phyloP scores from a whole-genome alignment of 1,140 invertebrate species.

The Trichonephila clavata region DNA sequence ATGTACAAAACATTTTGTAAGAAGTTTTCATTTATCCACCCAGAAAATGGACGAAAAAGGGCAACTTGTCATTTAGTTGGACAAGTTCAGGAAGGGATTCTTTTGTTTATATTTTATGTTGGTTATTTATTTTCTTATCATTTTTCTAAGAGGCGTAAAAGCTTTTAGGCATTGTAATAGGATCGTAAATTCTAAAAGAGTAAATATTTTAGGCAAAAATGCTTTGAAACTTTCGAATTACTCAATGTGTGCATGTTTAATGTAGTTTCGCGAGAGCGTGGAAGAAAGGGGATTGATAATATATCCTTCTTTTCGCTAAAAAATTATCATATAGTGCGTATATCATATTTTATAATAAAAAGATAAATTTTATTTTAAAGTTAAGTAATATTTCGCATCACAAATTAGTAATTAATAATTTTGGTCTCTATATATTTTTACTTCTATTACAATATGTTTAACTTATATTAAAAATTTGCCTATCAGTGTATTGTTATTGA shows the following conservation, averaged over 20 bases:
- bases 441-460: no score
- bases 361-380: no score
- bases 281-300: no score
- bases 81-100: slow-evolving; percentile 16
- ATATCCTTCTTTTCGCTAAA: no score
- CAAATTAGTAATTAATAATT: no score
- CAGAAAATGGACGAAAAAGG: slow-evolving; percentile 42
- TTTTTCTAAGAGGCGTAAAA: slow-evolving; percentile 18
- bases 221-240: not conserved
- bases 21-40: slow-evolving; percentile 29
- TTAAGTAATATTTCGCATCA: no score
- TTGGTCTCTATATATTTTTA: no score
- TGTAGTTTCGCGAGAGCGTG: not conserved
- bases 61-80: slow-evolving; percentile 49
- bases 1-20: slow-evolving; percentile 32
- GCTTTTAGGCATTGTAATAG: slow-evolving; percentile 41
- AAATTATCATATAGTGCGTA: no score
- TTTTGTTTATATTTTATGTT: slow-evolving; percentile 36
- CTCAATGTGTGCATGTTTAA: not conserved
- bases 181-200: slow-evolving; percentile 14
- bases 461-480: no score
- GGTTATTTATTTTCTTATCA: slow-evolving; percentile 38
- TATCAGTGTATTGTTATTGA: no score
- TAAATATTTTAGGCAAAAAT: slow-evolving; percentile 28
- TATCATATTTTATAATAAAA: no score